These are phyloP conservation scores for Chascanopsetta lugubris DNA, from an alignment of 2,113 vertebrate genomes.

Conservation along the genomic window DNA sequence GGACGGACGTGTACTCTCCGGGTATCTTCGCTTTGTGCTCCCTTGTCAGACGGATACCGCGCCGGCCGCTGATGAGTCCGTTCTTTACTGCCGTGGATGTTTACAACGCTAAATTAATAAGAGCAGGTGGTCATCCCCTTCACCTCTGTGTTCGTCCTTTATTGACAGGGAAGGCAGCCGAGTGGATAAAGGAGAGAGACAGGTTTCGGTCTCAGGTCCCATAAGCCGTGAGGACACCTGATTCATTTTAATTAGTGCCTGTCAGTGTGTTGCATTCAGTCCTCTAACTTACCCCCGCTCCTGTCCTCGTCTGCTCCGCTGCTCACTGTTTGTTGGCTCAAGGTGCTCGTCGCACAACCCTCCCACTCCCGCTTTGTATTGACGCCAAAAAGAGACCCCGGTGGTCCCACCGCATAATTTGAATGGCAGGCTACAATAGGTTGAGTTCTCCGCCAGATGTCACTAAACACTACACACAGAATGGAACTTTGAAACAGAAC, in stretches of 20 bases:
- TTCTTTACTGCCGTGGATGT: slow-evolving; percentile 11
- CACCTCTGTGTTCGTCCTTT: slow-evolving; percentile 3
- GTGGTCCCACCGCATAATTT: no score
- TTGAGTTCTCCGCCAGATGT: no score
- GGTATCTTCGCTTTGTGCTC: slow-evolving; percentile 41
- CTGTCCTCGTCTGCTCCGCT: no score
- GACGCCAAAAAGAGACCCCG: no score
- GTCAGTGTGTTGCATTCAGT: neutral
- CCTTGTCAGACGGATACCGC: slow-evolving; percentile 6
- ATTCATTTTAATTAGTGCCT: slow-evolving; percentile 34
- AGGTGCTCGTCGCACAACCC: neutral
- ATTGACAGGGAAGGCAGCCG: slow-evolving; percentile 17
- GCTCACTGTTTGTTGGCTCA: neutral
- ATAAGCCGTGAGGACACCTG: neutral
- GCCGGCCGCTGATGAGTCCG: neutral
- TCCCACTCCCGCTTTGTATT: neutral
- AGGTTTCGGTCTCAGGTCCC: neutral
- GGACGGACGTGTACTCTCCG: slow-evolving; percentile 56
- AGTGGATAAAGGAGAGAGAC: neutral
- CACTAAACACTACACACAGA: no score
- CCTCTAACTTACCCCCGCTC: no score
- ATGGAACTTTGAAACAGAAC: no score
- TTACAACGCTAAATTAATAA: slow-evolving; percentile 16
- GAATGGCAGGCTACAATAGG: no score
- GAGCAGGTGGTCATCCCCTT: neutral